Base-by-base conservation (phyloP, 2,113 vertebrate genomes). In the Xiphias gladius region DNA sequence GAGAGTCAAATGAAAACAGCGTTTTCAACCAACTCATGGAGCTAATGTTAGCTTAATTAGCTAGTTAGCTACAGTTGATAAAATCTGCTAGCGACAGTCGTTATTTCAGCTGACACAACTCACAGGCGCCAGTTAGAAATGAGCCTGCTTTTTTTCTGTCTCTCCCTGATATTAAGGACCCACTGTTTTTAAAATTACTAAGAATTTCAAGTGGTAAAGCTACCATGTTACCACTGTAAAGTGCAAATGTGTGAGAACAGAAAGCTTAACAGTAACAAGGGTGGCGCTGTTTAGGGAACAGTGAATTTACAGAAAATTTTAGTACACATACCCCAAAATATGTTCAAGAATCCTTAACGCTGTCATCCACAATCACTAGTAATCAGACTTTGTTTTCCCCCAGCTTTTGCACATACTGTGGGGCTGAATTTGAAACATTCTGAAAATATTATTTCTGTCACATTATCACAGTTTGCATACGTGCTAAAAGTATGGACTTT, bases 401-500 rank as follows among this genome's bases (percentile, higher is more conserved):
- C 20, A 13, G 52, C 50, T 26, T 52, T 61, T 12, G 16, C 20
- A 35, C 7, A 57, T 32, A 84, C 73, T 79, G 22, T 73, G 2
- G 41, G 68, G 82, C 67, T 83, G 58, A 70, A 75, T 80, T 50
- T 89, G 78, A 88, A 76, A 54, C 28, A 37, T 75, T 61, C 48
- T 75, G 61, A 35, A 83, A 74, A 52, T 35, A 17, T 74, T 83
- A 89, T 89, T 80, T 90, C 76, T 89, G 90, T 92, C 89, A 88
- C 62, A 66, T 84, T 91, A 90, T 88, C 80, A 30, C 82, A 80
- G 82, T 86, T 90, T 84, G 85, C 87, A 85, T 69, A 80, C 58
- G 86, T 72, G 83, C 79, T 69, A 77, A 59, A 80, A 83, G 76
- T 88, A 37, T 22, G 62, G 73, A 83, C 64, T 83, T 66, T 65